Base-by-base conservation (phyloP, 2,888 invertebrate genomes). In the Craniophora ligustri region DNA sequence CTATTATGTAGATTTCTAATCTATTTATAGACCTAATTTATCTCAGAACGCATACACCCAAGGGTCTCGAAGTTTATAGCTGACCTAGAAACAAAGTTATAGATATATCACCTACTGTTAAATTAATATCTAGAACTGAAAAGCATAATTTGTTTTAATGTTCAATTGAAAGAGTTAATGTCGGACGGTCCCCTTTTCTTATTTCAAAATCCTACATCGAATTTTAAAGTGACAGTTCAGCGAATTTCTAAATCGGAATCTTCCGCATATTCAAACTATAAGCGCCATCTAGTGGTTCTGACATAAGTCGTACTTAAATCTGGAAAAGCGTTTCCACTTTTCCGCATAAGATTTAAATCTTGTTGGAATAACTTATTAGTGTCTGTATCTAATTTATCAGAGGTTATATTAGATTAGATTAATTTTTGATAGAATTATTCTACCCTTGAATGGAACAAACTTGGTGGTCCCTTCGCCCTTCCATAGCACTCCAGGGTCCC, bases 361-460 rank as follows among this genome's bases (percentile, higher is more conserved):
- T 26, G n/a, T 26, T 23, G 10, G 23, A 23, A 10, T 23, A 10
- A 3, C 3, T n/a, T n/a, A n/a, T n/a, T n/a, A n/a, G n/a, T n/a
- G n/a, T n/a, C n/a, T n/a, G n/a, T n/a, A n/a, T n/a, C n/a, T n/a
- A n/a, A n/a, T n/a, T n/a, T n/a, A n/a, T n/a, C n/a, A n/a, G n/a
- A n/a, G n/a, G n/a, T n/a, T n/a, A n/a, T n/a, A n/a, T n/a, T n/a
- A n/a, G n/a, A n/a, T n/a, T n/a, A n/a, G n/a, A n/a, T n/a, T 10
- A 56, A 61, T 23, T 56, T 49, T 4, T 15, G 32, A 31, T 26
- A 56, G 40, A 51, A 56, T n/a, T n/a, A n/a, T 50, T 46, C 28
- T 40, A 56, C 57, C 64, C 75, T 66, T 70, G 49, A 42, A 57
- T 58, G 58, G 56, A 63, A 56, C 70, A 66, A 77, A 76, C 57